Evolutionary conservation across 2,797 vertebrate species (phyloP).

Genomic region (Cygnus olor): DNA sequence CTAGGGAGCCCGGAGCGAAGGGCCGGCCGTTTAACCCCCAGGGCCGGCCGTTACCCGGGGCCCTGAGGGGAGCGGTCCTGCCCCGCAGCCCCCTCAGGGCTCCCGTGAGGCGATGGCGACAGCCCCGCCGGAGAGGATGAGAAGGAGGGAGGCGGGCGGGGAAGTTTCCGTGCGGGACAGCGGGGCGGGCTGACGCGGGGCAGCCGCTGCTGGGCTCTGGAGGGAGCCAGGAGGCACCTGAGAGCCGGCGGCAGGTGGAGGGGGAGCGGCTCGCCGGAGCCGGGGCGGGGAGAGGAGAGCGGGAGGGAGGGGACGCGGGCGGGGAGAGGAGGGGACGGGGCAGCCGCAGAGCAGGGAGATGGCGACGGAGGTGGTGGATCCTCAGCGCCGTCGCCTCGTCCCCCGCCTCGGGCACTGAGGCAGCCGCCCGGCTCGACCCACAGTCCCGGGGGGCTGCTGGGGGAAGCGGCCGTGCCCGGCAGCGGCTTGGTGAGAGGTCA

Average conservation of each 20-base stretch:
- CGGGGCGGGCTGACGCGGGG: no score
- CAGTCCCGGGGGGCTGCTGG: neutral
- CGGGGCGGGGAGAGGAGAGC: neutral
- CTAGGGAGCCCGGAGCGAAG: no score
- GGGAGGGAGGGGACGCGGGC: conserved; percentile 22
- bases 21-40: no score
- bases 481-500: neutral
- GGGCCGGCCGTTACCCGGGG: no score
- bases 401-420: neutral
- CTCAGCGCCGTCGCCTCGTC: neutral
- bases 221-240: neutral
- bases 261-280: neutral
- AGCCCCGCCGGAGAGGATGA: neutral
- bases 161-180: conserved; percentile 3
- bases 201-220: neutral
- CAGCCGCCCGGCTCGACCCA: neutral
- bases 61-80: no score
- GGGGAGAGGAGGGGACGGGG: neutral
- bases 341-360: neutral
- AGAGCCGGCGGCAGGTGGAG: neutral
- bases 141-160: neutral
- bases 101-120: no score
- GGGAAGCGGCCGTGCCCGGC: neutral
- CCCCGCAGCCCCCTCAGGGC: neutral
- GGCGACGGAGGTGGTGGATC: neutral